A percentile compares a stretch with the other conserved stretches of the same genome.
phyloP scores from a whole-genome alignment of 1,140 invertebrate genomes.

The Branchinecta lynchi region DNA sequence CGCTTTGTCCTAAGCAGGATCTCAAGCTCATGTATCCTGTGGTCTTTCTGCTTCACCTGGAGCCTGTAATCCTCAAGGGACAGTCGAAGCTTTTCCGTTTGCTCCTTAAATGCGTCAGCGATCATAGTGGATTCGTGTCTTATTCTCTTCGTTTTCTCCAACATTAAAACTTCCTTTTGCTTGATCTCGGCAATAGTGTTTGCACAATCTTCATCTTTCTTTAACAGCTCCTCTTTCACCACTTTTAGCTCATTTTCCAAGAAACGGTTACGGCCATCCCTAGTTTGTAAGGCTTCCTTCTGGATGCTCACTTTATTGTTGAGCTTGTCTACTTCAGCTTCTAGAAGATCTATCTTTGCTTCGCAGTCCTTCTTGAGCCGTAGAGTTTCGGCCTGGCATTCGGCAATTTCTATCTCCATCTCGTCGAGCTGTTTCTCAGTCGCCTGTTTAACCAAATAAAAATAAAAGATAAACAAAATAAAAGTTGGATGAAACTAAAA shows the following conservation, averaged over 20 bases:
- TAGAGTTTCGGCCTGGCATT: constrained; percentile 2
- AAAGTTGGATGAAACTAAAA: constrained; percentile 8
- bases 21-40: constrained; percentile 57
- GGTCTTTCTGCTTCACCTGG: constrained; percentile 32
- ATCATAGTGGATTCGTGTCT: neutral
- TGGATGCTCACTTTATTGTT: neutral
- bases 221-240: neutral
- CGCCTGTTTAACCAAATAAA: constrained; percentile 7
- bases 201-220: neutral
- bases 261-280: neutral
- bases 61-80: neutral
- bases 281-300: neutral
- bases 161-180: neutral
- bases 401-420: neutral
- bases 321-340: neutral
- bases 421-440: neutral
- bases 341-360: neutral
- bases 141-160: neutral
- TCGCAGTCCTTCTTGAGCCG: constrained; percentile 1
- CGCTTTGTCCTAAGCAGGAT: constrained; percentile 46
- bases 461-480: constrained; percentile 17
- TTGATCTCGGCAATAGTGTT: neutral
- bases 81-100: neutral
- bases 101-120: neutral
- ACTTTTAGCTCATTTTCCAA: neutral